Evolutionary conservation across 2,888 invertebrate genomes (phyloP).

Genomic region (Colostygia pectinataria): DNA sequence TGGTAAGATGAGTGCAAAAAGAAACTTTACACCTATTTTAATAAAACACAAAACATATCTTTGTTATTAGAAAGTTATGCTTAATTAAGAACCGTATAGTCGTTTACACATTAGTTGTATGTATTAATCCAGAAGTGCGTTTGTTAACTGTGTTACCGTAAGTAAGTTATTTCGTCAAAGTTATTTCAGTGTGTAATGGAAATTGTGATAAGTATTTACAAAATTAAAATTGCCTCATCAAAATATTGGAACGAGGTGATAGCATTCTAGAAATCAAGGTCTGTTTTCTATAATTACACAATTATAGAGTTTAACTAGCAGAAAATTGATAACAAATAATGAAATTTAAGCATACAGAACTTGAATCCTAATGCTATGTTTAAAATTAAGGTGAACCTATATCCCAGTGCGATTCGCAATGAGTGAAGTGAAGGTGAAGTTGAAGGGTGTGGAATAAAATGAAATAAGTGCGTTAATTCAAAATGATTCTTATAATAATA

Average conservation of each 20-base stretch:
- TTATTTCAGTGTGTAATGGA: conserved; percentile 36
- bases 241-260: not conserved
- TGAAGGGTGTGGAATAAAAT: conserved; percentile 69
- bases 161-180: conserved; percentile 37
- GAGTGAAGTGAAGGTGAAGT: conserved; percentile 64
- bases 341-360: conserved; percentile 17
- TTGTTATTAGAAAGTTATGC: conserved; percentile 35
- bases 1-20: conserved; percentile 68
- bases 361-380: conserved; percentile 21
- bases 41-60: conserved; percentile 43
- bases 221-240: conserved; percentile 12
- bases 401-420: conserved; percentile 41
- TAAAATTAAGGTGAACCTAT: conserved; percentile 19
- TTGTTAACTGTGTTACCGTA: conserved; percentile 38
- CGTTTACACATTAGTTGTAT: conserved; percentile 59
- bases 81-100: conserved; percentile 29
- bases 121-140: conserved; percentile 44
- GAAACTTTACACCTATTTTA: conserved; percentile 49
- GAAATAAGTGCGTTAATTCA: conserved; percentile 80
- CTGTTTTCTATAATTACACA: conserved; percentile 11
- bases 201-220: conserved; percentile 26
- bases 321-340: not conserved
- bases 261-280: conserved; percentile 22
- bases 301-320: not conserved
- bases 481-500: conserved; percentile 75